Evolutionary conservation across 2,888 invertebrate species (phyloP).

Genomic region (Apamea monoglypha): DNA sequence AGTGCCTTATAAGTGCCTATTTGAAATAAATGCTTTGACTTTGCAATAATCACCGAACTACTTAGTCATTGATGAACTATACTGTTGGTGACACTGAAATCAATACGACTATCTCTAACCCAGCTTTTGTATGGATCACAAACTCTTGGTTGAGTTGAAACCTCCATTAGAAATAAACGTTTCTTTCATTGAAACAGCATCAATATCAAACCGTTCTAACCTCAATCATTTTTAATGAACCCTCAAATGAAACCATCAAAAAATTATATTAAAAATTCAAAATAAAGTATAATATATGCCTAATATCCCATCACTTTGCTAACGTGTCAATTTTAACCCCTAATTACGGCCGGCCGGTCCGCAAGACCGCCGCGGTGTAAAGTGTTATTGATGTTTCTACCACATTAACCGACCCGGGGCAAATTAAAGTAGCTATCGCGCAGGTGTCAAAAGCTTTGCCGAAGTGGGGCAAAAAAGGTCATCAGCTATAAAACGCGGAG

Average conservation of each 20-base stretch:
- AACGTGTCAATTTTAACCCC: conserved; percentile 86
- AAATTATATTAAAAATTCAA: conserved; percentile 44
- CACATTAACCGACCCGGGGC: conserved; percentile 80
- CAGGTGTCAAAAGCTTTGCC: conserved; percentile 88
- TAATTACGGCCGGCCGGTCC: conserved; percentile 77
- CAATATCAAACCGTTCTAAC: conserved; percentile 19
- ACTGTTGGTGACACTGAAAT: background rate
- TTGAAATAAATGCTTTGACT: background rate
- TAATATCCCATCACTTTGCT: conserved; percentile 73
- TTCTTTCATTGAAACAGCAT: background rate
- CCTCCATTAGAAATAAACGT: background rate
- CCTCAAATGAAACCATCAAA: conserved; percentile 46
- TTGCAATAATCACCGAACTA: background rate
- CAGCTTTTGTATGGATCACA: background rate
- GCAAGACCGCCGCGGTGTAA: conserved; percentile 77
- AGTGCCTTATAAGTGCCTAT: background rate
- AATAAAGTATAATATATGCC: conserved; percentile 47
- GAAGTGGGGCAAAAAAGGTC: conserved; percentile 87
- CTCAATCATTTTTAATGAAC: conserved; percentile 30
- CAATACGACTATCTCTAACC: background rate
- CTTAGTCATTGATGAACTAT: background rate
- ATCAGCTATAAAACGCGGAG: conserved; percentile 83
- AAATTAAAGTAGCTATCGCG: conserved; percentile 84
- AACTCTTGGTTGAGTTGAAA: background rate
- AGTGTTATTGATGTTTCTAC: conserved; percentile 86